Conservation (phyloP, 2,797 vertebrate genomes). For the Pangasius larnaudii region DNA sequence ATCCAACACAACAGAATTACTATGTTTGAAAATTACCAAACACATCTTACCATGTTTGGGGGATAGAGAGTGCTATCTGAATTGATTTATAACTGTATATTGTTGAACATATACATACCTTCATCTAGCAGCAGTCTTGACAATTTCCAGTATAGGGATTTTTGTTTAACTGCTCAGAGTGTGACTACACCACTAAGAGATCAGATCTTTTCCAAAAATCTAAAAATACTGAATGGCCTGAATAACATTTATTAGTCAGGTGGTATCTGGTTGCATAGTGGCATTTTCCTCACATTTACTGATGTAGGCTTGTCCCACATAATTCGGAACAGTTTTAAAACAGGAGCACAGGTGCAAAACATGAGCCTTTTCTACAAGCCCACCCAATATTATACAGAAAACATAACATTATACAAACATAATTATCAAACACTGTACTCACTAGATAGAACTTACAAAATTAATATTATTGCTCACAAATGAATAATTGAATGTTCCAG, state of each 20-base stretch:
- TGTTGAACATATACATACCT: neutral
- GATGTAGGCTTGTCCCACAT: neutral
- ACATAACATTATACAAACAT: neutral
- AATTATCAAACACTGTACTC: neutral
- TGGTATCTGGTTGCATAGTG: neutral
- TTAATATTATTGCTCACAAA: neutral
- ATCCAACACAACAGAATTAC: neutral
- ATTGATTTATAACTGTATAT: neutral
- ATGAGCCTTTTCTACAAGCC: neutral
- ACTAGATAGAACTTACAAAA: neutral
- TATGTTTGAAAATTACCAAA: neutral
- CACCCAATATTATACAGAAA: neutral
- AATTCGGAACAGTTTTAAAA: neutral
- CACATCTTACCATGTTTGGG: neutral
- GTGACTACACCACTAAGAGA: neutral
- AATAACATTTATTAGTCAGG: neutral
- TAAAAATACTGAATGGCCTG: neutral
- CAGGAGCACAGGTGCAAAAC: neutral
- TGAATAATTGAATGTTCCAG: neutral
- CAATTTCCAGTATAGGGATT: constrained; percentile 1
- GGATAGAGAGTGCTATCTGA: neutral
- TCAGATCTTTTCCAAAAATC: neutral
- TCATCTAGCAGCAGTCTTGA: neutral
- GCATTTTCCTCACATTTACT: neutral
- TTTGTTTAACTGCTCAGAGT: neutral